Evolutionary conservation across 2,797 vertebrate species (phyloP).

Genomic region (Enteromius viviparus): DNA sequence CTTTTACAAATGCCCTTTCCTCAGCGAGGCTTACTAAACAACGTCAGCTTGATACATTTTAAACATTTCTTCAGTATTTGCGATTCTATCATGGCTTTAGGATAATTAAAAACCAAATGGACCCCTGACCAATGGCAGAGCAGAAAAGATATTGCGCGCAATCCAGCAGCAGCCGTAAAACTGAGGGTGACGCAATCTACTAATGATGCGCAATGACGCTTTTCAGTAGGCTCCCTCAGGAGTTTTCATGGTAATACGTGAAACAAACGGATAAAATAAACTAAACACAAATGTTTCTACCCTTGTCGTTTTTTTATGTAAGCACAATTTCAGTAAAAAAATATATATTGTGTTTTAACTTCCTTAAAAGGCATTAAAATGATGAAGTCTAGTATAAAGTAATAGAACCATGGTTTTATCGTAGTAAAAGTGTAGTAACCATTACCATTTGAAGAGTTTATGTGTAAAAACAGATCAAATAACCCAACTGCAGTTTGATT

Average conservation of each 20-base stretch:
- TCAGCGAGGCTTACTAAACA: not conserved
- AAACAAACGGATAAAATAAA: not conserved
- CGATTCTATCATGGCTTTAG: not conserved
- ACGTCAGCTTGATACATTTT: not conserved
- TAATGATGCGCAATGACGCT: conserved; percentile 24
- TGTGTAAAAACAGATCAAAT: too few species aligned
- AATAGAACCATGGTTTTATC: too few species aligned
- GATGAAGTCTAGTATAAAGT: not conserved
- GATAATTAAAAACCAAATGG: not conserved
- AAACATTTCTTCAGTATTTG: not conserved
- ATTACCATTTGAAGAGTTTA: too few species aligned
- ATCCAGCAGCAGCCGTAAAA: not conserved
- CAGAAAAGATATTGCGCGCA: conserved; percentile 17
- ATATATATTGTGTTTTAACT: not conserved
- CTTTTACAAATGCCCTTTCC: not conserved
- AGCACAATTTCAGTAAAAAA: not conserved
- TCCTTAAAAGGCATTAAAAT: not conserved
- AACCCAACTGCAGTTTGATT: too few species aligned
- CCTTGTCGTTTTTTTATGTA: not conserved
- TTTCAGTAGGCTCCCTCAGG: conserved; percentile 2
- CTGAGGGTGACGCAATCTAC: conserved; percentile 25
- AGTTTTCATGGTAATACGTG: not conserved
- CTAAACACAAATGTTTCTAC: not conserved
- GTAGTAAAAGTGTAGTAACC: too few species aligned
- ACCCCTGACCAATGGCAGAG: not conserved